Evolutionary conservation across 2,797 vertebrate species (phyloP), one percentile per base, ranked within the genome.

Genomic region (Phalanger gymnotis): DNA sequence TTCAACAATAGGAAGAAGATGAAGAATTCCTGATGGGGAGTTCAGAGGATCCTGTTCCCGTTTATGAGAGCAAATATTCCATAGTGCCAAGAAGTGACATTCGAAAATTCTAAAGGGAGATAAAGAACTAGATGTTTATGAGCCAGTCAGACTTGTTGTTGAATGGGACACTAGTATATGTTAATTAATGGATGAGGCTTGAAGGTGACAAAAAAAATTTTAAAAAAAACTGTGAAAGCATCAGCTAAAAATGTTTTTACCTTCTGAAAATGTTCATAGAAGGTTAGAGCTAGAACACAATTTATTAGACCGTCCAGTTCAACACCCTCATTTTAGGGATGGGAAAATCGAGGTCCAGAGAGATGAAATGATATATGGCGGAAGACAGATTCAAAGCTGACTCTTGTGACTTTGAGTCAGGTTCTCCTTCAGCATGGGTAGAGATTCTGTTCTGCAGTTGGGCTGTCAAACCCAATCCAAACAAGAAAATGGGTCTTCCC

Each of bases 31-130:
- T 56, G 54, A 54, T n/a, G 93, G 58, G 27, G 53, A 93, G 90
- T 55, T 92, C 34, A 96, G 56, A 40, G 94, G 47, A 91, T 93
- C 94, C 61, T 96, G 10, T 55, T 81, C 10, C 28, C 47, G 92
- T 87, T 95, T 96, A 95, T 90, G 52, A 91, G 61, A 94, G 55
- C 55, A 92, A 90, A 90, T 95, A 89, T 10, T 56, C 94, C 25
- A 92, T 40, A 81, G 16, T 3, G 19, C 73, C 73, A 87, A 87
- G 9, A 87, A 87, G 25, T 87, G 40, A 87, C 53, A 94, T 53
- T 3, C 81, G 30, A 89, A 94, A 97, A 31, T 27, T 96, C 93
- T 47, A 54, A 57, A 27, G 40, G 30, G 22, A 40, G n/a, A 7
- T 61, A 13, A 95, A 91, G 91, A 93, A 55, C 93, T 81, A 91